Evolutionary conservation across 2,888 invertebrate genomes (phyloP).

Genomic region (Camptogramma bilineatum): DNA sequence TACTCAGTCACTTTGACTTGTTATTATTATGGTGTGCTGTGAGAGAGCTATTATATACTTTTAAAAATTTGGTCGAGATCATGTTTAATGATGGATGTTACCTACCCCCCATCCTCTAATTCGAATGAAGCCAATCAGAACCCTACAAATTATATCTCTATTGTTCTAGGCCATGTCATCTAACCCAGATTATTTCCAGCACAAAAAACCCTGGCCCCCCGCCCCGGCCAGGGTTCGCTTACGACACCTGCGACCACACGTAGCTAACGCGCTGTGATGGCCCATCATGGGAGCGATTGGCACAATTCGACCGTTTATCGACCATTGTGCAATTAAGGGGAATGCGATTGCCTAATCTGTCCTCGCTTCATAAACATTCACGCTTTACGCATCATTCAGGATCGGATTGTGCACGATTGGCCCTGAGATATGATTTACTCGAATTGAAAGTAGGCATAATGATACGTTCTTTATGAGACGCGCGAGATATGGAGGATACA

Average conservation of each 20-base stretch:
- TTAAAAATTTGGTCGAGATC: no score
- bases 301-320: slow-evolving; percentile 20
- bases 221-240: slow-evolving; percentile 12
- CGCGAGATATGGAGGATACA: no score
- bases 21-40: no score
- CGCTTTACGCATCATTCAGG: slow-evolving; percentile 16
- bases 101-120: no score
- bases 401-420: slow-evolving; percentile 20
- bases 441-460: background rate
- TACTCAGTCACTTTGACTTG: no score
- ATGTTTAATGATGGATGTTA: no score
- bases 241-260: slow-evolving; percentile 19
- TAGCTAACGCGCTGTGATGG: slow-evolving; percentile 10
- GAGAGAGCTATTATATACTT: no score
- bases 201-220: slow-evolving; percentile 13
- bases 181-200: background rate
- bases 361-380: slow-evolving; percentile 27
- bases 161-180: background rate
- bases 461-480: background rate
- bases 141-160: background rate
- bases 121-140: no score
- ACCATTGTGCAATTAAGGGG: slow-evolving; percentile 24
- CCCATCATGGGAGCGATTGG: slow-evolving; percentile 14
- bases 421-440: slow-evolving; percentile 2
- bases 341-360: slow-evolving; percentile 20